Base-by-base conservation (phyloP, 2,888 invertebrate species). In the Spilarctia lutea region DNA sequence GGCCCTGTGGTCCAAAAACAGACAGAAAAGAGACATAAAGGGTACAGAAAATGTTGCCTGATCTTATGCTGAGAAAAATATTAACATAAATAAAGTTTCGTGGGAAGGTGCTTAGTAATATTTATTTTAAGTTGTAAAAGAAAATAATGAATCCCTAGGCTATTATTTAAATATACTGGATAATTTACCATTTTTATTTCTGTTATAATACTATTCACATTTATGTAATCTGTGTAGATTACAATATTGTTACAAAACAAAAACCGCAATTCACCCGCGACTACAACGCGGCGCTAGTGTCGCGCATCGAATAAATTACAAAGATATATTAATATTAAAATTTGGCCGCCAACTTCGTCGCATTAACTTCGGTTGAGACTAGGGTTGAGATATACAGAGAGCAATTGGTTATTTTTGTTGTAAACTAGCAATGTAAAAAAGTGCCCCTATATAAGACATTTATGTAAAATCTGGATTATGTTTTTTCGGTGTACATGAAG, bases 261-360 rank as follows among this genome's bases (percentile, higher is more conserved):
- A 78, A 83, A 80, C 74, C 76, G 66, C 73, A 74, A 71, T 67
- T 66, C 73, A 71, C 85, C 48, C 48, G 70, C 87, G 90, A 88
- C 89, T 89, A 89, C 91, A 88, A 88, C 60, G 27, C 70, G 78
- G 81, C 91, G 91, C 88, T 84, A 88, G 89, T 86, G 88, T 88
- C 89, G 88, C 88, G 89, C 89, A 91, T 91, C 92, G 89, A 92
- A 95, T 95, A 95, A 95, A 95, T 95, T 95, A 94, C 91, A 91
- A 94, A 94, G 94, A 95, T 94, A 94, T 95, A 95, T 94, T 94
- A 93, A 94, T 95, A 95, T 94, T 95, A 95, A 95, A 95, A 95
- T 95, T 94, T 94, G 90, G 92, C 87, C 89, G 90, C 91, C 88
- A 94, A 94, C 92, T 94, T 94, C 89, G 88, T 89, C 88, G 90